Evolutionary conservation across 2,113 vertebrate species (phyloP), one percentile per base, ranked within the genome.

Genomic region (Furnarius figulus): DNA sequence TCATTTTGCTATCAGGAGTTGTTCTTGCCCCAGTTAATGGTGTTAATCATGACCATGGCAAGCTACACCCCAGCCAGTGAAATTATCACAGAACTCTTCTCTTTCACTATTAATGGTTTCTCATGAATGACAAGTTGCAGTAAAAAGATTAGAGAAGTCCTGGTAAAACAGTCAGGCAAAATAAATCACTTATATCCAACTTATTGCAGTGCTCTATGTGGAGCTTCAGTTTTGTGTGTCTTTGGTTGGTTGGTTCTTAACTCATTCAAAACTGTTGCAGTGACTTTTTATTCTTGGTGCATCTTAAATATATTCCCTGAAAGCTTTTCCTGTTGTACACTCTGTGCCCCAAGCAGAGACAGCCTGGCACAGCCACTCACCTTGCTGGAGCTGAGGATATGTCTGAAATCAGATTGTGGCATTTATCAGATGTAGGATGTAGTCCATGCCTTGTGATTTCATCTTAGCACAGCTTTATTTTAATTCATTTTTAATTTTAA

Each of bases 291-390:
- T 9, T 5, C 15, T 58, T 37, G 18, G 13, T 25, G 25, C 5
- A 30, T 11, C 13, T 40, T 37, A 37, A 35, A 22, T 47, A 10
- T 30, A 6, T 40, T 42, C 40, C 1, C 17, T 65, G 30, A 12
- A 28, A 31, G 22, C 5, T 5, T 6, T 8, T 4, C 8, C 68
- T 27, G 20, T 4, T 27, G 20, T 4, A 0, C 14, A 13, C 28
- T 39, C 14, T 5, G 5, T 46, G 5, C 42, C 35, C 33, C 10
- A n/a, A 21, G 39, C 30, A 28, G 28, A 1, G 0, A 2, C 1
- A 39, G 12, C 49, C 74, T 82, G 71, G 35, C 66, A 40, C 47
- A 78, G 66, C 71, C 58, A n/a, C 49, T 71, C 0, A 0, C 56
- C 31, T n/a, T 42, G 31, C 40, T 35, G 8, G 14, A 44, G 35